Conservation (phyloP, 1,140 invertebrate species). For the Heliconius himera region DNA sequence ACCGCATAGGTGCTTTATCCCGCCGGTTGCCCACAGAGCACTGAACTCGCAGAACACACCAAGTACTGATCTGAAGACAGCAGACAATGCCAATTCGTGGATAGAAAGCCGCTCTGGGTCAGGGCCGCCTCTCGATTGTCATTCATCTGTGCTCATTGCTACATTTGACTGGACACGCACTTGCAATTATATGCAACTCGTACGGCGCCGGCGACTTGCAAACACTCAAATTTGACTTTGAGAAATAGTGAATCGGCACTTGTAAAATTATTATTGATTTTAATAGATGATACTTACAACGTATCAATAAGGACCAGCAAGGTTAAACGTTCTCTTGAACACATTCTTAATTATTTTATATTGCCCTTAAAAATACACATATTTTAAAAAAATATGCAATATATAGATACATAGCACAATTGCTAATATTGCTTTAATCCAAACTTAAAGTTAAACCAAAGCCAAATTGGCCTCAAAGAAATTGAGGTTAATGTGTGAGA, state of each 20-base stretch:
- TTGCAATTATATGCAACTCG: constrained; percentile 28
- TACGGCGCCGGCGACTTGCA: constrained; percentile 17
- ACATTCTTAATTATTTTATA: not conserved
- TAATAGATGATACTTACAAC: constrained; percentile 15
- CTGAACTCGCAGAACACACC: constrained; percentile 16
- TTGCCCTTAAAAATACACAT: too few relatives aligned
- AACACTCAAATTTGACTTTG: constrained; percentile 15
- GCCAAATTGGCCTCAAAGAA: too few relatives aligned
- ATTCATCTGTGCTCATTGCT: constrained; percentile 32
- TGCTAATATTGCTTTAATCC: too few relatives aligned
- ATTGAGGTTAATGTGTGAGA: too few relatives aligned
- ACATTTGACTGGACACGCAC: constrained; percentile 29
- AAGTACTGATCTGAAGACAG: constrained; percentile 12
- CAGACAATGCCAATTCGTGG: constrained; percentile 29
- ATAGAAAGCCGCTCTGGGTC: constrained; percentile 35
- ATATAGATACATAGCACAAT: too few relatives aligned
- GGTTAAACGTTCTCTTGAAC: constrained; percentile 10
- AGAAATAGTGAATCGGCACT: constrained; percentile 19
- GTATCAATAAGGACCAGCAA: constrained; percentile 16
- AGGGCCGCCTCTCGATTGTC: constrained; percentile 35
- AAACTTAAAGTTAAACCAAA: too few relatives aligned
- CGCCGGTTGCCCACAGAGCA: constrained; percentile 14
- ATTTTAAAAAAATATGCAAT: too few relatives aligned
- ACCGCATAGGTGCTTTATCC: not conserved
- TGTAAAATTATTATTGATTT: constrained; percentile 29